Base-by-base conservation (phyloP, 1,140 invertebrate species). In the Drosophila kurseongensis region DNA sequence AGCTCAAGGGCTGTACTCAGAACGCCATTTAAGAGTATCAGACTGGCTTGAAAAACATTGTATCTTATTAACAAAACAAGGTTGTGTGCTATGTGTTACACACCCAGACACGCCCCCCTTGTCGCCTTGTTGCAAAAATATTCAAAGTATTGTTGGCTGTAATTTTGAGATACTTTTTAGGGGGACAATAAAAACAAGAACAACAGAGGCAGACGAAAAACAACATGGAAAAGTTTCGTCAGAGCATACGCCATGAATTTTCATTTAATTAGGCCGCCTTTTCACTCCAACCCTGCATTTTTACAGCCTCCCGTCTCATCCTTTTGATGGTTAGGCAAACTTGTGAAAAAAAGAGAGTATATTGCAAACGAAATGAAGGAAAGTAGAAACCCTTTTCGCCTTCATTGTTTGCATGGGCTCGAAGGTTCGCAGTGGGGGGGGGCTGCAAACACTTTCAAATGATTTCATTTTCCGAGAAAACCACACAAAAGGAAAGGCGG, bases 21-120 rank as follows among this genome's bases (percentile, higher is more conserved):
- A 5, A 10, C 9, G 12, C 7, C 9, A 18, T 35, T 13, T 1
- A 13, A 71, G 67, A 23, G 65, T 58, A 58, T 58, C 27, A 16
- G 36, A 35, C 51, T 41, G 35, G 66, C 52, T 38, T 50, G 51
- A 71, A 75, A 71, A 79, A 80, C 81, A 84, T 76, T 88, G 83
- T 88, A 86, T 86, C 82, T 88, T 88, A 86, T 86, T 86, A 86
- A 88, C 79, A 88, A 83, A 86, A 80, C 83, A 86, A 82, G 75
- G 76, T 89, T 88, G 83, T 88, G 59, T 77, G 58, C 35, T 62
- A 54, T 77, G 36, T 59, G 61, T 47, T 47, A 63, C 56, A 63
- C 42, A 63, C 50, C 44, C 62, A 60, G 14, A 41, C 56, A 52
- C 56, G 57, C 35, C 16, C 50, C 32, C 60, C 48, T 63, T 18